Evolutionary conservation across 2,888 invertebrate genomes (phyloP), one percentile per base, ranked within the genome.

Genomic region (Dynastes hyllus): DNA sequence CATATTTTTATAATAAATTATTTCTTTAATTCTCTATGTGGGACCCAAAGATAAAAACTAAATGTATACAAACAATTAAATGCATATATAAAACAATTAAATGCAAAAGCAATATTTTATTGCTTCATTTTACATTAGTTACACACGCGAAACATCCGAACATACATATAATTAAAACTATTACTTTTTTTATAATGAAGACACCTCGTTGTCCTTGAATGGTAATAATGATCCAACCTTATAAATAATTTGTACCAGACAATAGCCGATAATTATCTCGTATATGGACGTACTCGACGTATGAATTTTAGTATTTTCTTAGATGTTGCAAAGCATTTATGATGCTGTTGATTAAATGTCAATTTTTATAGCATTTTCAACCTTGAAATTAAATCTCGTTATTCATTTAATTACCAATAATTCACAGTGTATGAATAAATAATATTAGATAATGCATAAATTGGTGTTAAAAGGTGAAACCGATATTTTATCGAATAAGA

Each of bases 141-240:
- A 45, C 45, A 45, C 9, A 8, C 45, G 11, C 45, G 11, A 11
- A 45, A 45, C 45, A 11, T 11, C 45, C 45, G 0, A 45, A 45
- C 8, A 11, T 45, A 45, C 4, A 45, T 45, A 45, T 45, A 45
- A 45, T 45, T 45, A 45, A 45, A 45, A 11, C 45, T 45, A 45
- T 45, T 45, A 45, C 8, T 45, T 45, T 8, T 45, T 45, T 45
- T 45, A 8, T 45, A 45, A 11, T 32, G 27, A 63, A 37, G 11
- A 71, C n/a, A 22, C n/a, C 55, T 58, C 37, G 58, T 55, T 55
- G 55, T 29, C 73, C 73, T 75, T 75, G 73, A 75, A 63, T 45
- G 58, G 37, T 51, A 73, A 37, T 61, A n/a, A 37, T 16, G 55
- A 55, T 71, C 32, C 55, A 37, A 55, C 53, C 53, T 71, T n/a